phyloP scores from a whole-genome alignment of 2,888 invertebrate genomes.

The Andrena marginata region DNA sequence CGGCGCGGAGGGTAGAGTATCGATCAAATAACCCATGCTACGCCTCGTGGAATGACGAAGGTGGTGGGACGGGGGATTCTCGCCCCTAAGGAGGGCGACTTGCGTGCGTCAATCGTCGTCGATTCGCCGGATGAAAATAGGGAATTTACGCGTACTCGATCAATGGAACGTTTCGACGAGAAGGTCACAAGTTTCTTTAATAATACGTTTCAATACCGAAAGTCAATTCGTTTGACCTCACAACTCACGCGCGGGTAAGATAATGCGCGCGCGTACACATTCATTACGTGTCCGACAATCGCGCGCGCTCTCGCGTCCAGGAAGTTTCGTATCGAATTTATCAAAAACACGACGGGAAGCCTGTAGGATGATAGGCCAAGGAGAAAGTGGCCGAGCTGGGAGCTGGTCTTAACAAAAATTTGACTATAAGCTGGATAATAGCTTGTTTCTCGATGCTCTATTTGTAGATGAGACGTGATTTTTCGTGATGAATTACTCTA shows the following conservation, averaged over 20 bases:
- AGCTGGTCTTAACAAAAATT: slow-evolving; percentile 18
- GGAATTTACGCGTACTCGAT: background rate
- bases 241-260: slow-evolving; percentile 29
- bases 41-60: slow-evolving; percentile 68
- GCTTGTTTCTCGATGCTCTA: background rate
- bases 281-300: slow-evolving; percentile 65
- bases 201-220: slow-evolving; percentile 26
- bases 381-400: slow-evolving; percentile 60
- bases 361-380: slow-evolving; percentile 71
- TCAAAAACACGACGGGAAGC: slow-evolving; percentile 81
- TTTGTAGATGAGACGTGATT: background rate
- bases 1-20: slow-evolving; percentile 77
- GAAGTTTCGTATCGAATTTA: slow-evolving; percentile 81
- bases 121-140: background rate
- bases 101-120: background rate
- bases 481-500: background rate
- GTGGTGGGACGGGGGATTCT: slow-evolving; percentile 56
- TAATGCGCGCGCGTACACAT: slow-evolving; percentile 69
- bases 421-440: slow-evolving; percentile 1
- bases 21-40: slow-evolving; percentile 81
- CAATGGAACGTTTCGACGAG: background rate
- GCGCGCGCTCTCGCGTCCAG: slow-evolving; percentile 65
- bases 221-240: slow-evolving; percentile 54
- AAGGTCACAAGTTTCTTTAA: slow-evolving; percentile 7
- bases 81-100: slow-evolving; percentile 30